phyloP scores from a whole-genome alignment of 2,113 vertebrate species.

The Indicator maculatus region DNA sequence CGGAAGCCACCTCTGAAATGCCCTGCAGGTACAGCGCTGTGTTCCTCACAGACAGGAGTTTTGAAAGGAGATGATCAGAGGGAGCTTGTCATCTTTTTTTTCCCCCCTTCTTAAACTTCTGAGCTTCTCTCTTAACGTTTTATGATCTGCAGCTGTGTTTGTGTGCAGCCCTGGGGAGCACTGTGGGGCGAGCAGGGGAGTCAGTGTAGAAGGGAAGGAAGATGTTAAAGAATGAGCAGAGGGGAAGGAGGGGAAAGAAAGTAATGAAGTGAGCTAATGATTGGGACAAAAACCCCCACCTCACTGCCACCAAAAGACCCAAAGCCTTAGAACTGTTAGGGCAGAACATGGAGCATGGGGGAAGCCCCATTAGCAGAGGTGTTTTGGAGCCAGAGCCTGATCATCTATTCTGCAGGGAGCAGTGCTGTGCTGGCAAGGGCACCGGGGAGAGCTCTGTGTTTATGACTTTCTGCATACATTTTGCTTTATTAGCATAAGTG shows the following conservation, averaged over 20 bases:
- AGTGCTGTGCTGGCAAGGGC: conserved; percentile 63
- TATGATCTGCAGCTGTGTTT: conserved; percentile 24
- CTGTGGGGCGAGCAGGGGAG: not conserved
- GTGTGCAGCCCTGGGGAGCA: conserved; percentile 17
- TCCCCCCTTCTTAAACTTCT: conserved; percentile 23
- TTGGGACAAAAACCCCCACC: not conserved
- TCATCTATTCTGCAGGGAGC: conserved; percentile 50
- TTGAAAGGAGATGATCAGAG: conserved; percentile 44
- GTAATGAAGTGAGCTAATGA: not conserved
- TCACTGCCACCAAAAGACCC: not conserved
- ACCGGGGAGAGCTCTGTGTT: conserved; percentile 66
- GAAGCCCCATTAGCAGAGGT: conserved; percentile 43
- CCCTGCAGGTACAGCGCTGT: not conserved
- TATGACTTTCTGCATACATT: conserved; percentile 71
- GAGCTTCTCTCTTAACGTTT: conserved; percentile 60
- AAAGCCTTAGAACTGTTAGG: conserved; percentile 16
- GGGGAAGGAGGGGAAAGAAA: not conserved
- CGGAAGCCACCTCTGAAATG: not conserved
- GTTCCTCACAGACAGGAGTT: not conserved
- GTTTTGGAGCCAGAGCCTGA: not conserved
- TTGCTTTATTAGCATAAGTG: conserved; percentile 66
- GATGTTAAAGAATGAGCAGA: not conserved
- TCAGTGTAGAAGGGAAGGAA: not conserved
- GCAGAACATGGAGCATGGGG: conserved; percentile 31
- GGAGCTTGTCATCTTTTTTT: conserved; percentile 2